Base-by-base conservation (phyloP, 2,888 invertebrate genomes). In the Drosophila paramelanica region DNA sequence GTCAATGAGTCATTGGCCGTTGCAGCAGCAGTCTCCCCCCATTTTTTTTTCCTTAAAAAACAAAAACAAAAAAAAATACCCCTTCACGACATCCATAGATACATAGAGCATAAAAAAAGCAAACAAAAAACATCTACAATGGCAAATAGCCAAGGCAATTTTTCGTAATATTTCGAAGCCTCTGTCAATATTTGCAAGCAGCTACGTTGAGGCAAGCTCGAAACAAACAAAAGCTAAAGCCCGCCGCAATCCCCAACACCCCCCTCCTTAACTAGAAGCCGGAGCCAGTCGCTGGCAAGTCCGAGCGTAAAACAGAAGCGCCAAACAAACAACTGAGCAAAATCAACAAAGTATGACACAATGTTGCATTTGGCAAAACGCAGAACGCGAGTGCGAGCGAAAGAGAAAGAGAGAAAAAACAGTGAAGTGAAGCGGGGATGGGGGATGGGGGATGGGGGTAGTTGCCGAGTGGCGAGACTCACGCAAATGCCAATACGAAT, bases 1-100 rank as follows among this genome's bases (percentile, higher is more conserved):
- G 85, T 85, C 85, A 85, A 84, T 84, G 86, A 84, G 84, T 88
- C 84, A 88, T 80, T 88, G 84, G 69, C 88, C 84, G 81, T 20
- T 57, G 52, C 71, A 57, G 67, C 23, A 39, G 13, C n/a, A 36
- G 0, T 0, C 6, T 41, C 17, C 6, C 10, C 6, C 3, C 17
- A 17, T 17, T 17, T 17, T 17, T 23, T 1, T 11, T n/a, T 10
- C 23, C 14, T 23, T 31, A 23, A 43, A 55, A 50, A 42, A 56
- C 3, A 23, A 23, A 23, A 23, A 23, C 23, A 23, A 23, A 23
- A 23, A 23, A 23, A 23, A 23, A 17, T 17, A 17, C 17, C 75
- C 68, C 67, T 51, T 51, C 27, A 23, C 27, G 14, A 50, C 43
- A 56, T 27, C 2, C 41, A 57, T 68, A 75, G 45, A 58, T 61